A percentile compares a stretch with the other conserved stretches of the same genome.
phyloP scores from a whole-genome alignment of 1,140 invertebrate genomes.

The Scaptomyza graminum region DNA sequence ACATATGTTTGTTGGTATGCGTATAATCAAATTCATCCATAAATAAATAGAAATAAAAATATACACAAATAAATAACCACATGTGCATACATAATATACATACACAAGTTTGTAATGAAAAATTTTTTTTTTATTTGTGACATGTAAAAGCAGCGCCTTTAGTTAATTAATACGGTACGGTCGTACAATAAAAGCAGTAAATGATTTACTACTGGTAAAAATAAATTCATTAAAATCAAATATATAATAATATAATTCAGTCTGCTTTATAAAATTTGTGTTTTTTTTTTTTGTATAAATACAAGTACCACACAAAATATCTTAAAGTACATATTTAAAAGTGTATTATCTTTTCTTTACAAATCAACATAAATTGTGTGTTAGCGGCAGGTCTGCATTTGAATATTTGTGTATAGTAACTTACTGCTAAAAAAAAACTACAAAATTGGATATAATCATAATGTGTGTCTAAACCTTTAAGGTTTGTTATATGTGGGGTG shows the following conservation, averaged over 20 bases:
- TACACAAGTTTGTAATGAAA: neutral
- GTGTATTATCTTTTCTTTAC: neutral
- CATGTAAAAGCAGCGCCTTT: neutral
- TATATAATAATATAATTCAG: neutral
- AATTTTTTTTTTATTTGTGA: neutral
- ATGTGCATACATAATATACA: neutral
- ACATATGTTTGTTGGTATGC: neutral
- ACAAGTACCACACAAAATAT: neutral
- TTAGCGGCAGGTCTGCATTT: neutral
- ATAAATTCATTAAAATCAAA: neutral
- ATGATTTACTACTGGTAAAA: neutral
- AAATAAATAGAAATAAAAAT: neutral
- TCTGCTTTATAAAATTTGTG: neutral
- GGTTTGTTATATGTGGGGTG: constrained; percentile 2
- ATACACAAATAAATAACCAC: constrained; percentile 1
- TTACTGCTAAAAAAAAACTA: constrained; percentile 36
- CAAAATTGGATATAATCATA: constrained; percentile 35
- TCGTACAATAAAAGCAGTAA: neutral
- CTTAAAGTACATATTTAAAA: neutral
- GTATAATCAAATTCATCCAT: neutral
- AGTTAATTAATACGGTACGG: neutral
- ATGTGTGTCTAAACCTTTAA: constrained; percentile 23
- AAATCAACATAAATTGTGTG: constrained; percentile 1
- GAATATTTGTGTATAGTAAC: neutral
- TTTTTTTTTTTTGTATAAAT: no score